Conservation (phyloP, 2,797 vertebrate genomes). For the Botia almorhae region DNA sequence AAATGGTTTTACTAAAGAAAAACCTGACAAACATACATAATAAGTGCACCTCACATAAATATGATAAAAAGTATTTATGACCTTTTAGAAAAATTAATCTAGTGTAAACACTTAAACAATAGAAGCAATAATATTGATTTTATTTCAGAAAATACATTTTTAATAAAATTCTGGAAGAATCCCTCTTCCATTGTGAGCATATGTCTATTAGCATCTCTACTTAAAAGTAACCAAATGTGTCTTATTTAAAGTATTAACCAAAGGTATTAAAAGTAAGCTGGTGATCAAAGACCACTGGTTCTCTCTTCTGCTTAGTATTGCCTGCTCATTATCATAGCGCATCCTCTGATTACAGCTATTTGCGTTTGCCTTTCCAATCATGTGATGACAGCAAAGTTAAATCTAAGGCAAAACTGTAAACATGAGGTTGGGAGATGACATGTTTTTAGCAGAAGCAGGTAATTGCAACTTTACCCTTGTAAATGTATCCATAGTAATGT, state of each 20-base stretch:
- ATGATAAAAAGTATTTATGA: no score
- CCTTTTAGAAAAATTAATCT: no score
- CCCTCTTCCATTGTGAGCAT: constrained; percentile 64
- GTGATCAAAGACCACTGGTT: constrained; percentile 73
- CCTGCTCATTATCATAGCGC: constrained; percentile 71
- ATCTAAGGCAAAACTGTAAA: constrained; percentile 20
- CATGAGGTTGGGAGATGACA: neutral
- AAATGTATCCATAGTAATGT: neutral
- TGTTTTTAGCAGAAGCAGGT: constrained; percentile 2
- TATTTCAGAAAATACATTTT: no score
- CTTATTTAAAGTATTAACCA: no score
- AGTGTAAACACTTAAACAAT: no score
- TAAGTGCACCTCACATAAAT: no score
- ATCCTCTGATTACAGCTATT: constrained; percentile 74
- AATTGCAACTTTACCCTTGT: constrained; percentile 12
- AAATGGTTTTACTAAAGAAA: no score
- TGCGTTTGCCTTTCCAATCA: constrained; percentile 51
- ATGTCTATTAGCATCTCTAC: constrained; percentile 70
- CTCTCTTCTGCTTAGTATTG: constrained; percentile 75
- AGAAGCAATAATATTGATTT: no score
- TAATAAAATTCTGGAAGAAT: no score
- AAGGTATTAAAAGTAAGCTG: constrained; percentile 50
- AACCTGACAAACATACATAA: no score
- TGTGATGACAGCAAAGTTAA: constrained; percentile 17
- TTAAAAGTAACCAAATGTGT: constrained; percentile 57